phyloP scores from a whole-genome alignment of 2,113 vertebrate species.

The Trogon melanurus region DNA sequence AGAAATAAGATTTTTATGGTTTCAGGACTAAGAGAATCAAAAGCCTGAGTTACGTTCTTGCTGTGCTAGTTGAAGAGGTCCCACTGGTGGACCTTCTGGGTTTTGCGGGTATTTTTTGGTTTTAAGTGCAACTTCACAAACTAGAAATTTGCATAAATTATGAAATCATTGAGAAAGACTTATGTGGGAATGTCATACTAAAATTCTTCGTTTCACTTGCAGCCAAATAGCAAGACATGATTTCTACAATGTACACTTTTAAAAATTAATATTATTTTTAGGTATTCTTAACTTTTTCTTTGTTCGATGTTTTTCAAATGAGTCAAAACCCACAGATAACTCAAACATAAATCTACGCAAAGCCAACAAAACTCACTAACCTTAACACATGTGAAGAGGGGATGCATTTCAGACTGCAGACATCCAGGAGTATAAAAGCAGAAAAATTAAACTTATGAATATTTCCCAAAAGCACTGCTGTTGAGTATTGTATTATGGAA shows the following conservation, averaged over 20 bases:
- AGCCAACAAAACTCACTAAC: not conserved
- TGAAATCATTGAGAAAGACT: constrained; percentile 59
- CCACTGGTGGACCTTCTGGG: not conserved
- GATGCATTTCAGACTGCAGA: not conserved
- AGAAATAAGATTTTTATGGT: constrained; percentile 77
- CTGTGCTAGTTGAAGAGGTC: constrained; percentile 22
- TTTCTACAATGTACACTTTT: not conserved
- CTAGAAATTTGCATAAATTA: constrained; percentile 52
- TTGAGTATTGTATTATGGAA: not conserved
- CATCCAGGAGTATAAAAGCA: not conserved
- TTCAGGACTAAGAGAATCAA: constrained; percentile 68
- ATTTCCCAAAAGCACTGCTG: not conserved
- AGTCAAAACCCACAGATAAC: not conserved
- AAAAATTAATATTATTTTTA: not conserved
- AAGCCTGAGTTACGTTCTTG: constrained; percentile 53
- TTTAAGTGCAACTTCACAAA: constrained; percentile 39
- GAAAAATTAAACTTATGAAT: not conserved
- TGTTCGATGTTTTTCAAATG: not conserved
- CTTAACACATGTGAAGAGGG: not conserved
- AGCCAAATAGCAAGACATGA: not conserved
- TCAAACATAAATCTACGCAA: not conserved
- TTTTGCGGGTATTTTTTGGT: not conserved
- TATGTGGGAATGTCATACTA: constrained; percentile 8
- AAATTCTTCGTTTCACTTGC: constrained; percentile 21
- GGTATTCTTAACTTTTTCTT: not conserved